Evolutionary conservation across 2,888 invertebrate species (phyloP).

Genomic region (Dryocosmus kuriphilus): DNA sequence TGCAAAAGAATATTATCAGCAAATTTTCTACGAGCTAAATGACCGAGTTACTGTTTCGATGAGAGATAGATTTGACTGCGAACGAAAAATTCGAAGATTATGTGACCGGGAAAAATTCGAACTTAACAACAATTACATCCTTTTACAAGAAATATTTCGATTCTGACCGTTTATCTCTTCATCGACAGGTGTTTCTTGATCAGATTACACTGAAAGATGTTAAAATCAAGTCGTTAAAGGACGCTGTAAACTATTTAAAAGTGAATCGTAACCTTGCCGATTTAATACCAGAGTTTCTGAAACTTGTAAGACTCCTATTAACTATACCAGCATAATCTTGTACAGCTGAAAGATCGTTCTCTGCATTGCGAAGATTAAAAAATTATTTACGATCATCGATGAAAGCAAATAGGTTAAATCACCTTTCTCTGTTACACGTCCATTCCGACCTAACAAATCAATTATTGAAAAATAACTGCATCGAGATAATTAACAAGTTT

Average conservation of each 20-base stretch:
- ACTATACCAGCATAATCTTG: slow-evolving; percentile 12
- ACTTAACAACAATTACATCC: neutral
- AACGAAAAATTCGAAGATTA: slow-evolving; percentile 6
- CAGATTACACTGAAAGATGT: neutral
- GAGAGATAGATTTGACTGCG: neutral
- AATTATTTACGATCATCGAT: too few species aligned
- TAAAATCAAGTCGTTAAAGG: neutral
- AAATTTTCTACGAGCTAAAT: too few species aligned
- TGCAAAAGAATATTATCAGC: too few species aligned
- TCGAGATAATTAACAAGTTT: too few species aligned
- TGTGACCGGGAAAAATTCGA: neutral
- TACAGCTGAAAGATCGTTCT: too few species aligned
- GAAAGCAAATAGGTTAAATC: too few species aligned
- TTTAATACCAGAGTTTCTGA: neutral
- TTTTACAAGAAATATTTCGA: neutral
- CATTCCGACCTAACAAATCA: too few species aligned
- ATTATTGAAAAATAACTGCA: too few species aligned
- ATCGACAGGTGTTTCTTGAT: neutral
- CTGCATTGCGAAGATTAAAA: too few species aligned
- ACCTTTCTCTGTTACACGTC: too few species aligned
- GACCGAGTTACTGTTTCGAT: neutral
- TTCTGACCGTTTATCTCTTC: neutral
- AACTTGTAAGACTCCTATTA: neutral
- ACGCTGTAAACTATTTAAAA: neutral
- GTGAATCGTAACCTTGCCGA: neutral